These are phyloP conservation scores for Sepiola atlantica DNA, from an alignment of 2,888 invertebrate species.

Conservation along the genomic window DNA sequence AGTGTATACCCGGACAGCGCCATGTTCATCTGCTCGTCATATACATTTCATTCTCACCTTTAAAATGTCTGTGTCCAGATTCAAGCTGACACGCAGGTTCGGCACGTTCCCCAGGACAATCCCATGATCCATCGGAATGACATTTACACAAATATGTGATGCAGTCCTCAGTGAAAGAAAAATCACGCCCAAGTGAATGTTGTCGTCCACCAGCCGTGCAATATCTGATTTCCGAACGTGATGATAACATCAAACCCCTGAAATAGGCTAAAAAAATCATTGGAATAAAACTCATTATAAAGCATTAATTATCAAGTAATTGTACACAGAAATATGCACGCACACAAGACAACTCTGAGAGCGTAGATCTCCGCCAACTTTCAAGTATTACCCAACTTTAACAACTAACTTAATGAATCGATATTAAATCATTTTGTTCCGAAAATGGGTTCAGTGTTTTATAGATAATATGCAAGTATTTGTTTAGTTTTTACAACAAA, in stretches of 20 bases:
- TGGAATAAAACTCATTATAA: neutral
- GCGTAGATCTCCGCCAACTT: too few relatives aligned
- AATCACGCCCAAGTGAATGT: neutral
- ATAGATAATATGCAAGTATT: too few relatives aligned
- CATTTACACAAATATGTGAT: neutral
- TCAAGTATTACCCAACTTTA: too few relatives aligned
- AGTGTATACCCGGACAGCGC: too few relatives aligned
- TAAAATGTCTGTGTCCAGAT: neutral
- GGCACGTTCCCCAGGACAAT: neutral
- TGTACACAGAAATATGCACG: too few relatives aligned
- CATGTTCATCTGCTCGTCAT: too few relatives aligned
- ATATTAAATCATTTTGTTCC: too few relatives aligned
- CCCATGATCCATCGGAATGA: conserved; percentile 37
- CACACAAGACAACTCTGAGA: too few relatives aligned
- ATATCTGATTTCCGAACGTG: neutral
- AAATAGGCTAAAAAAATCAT: neutral
- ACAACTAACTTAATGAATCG: too few relatives aligned
- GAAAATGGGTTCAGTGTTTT: too few relatives aligned
- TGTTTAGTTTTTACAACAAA: too few relatives aligned
- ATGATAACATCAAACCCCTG: neutral
- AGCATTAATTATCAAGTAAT: too few relatives aligned
- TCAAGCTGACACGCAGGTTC: neutral
- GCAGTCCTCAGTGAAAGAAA: neutral
- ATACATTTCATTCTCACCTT: neutral
- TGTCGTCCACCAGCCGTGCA: neutral